phyloP scores from a whole-genome alignment of 2,888 invertebrate species.

The Pachydiplax longipennis region DNA sequence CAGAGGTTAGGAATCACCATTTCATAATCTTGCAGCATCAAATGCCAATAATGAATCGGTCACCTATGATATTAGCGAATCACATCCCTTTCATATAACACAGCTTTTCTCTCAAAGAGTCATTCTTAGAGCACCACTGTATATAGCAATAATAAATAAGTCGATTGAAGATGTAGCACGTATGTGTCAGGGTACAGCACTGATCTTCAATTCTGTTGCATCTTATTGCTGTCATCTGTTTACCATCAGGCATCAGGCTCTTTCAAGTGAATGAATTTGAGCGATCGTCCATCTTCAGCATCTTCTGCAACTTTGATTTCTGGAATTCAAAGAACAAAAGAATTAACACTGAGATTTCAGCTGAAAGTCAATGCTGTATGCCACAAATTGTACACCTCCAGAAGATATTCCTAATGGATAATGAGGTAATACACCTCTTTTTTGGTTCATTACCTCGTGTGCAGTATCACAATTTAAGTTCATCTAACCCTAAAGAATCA shows the following conservation, averaged over 20 bases:
- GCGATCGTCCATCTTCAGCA: conserved; percentile 39
- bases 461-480: too few species aligned
- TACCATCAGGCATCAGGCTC: not conserved
- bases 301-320: conserved; percentile 52
- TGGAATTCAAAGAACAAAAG: conserved; percentile 48
- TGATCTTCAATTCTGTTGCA: not conserved
- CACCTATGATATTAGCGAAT: not conserved
- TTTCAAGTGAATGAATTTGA: conserved; percentile 16
- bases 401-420: too few species aligned
- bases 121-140: conserved; percentile 2
- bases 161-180: not conserved
- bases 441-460: too few species aligned
- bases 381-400: too few species aligned
- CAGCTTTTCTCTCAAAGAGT: not conserved
- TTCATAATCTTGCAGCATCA: not conserved
- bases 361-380: too few species aligned
- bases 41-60: not conserved
- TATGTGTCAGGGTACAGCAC: not conserved
- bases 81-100: not conserved
- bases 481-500: too few species aligned
- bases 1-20: not conserved
- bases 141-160: not conserved
- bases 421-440: too few species aligned
- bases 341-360: not conserved
- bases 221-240: not conserved